phyloP scores from a whole-genome alignment of 2,888 invertebrate species.

The Argynnis bischoffii region DNA sequence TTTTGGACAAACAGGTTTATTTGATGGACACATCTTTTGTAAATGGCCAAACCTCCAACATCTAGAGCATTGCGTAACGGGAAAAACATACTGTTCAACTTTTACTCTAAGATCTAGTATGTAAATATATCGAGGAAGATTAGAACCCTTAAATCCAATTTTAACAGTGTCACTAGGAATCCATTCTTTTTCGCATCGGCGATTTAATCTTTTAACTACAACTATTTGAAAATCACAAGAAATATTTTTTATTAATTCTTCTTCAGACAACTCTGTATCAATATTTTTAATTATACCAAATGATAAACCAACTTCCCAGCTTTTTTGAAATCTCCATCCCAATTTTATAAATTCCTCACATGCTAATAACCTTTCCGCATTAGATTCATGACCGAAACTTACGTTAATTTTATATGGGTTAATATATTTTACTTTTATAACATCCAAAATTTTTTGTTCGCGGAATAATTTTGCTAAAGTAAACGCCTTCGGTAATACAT shows the following conservation, averaged over 20 bases:
- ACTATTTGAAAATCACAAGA: slow-evolving; percentile 24
- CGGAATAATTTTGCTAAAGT: slow-evolving; percentile 5
- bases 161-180: slow-evolving; percentile 33
- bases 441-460: slow-evolving; percentile 22
- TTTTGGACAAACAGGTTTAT: slow-evolving; percentile 39
- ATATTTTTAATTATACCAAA: slow-evolving; percentile 37
- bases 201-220: slow-evolving; percentile 24
- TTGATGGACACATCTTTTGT: slow-evolving; percentile 31
- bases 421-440: slow-evolving; percentile 31
- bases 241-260: slow-evolving; percentile 29
- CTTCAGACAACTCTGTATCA: slow-evolving; percentile 30
- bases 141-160: slow-evolving; percentile 32
- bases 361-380: slow-evolving; percentile 20
- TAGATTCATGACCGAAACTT: slow-evolving; percentile 21
- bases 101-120: slow-evolving; percentile 27
- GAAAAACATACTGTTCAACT: slow-evolving; percentile 37
- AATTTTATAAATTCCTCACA: slow-evolving; percentile 22
- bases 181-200: slow-evolving; percentile 23
- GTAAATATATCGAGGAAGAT: slow-evolving; percentile 32
- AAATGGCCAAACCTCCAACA: slow-evolving; percentile 41
- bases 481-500: not conserved
- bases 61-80: slow-evolving; percentile 40
- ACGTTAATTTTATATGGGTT: slow-evolving; percentile 33
- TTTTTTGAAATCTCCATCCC: slow-evolving; percentile 32
- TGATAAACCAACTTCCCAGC: slow-evolving; percentile 33